Evolutionary conservation across 1,140 invertebrate genomes (phyloP).

Genomic region (Leptoteleia sp.): DNA sequence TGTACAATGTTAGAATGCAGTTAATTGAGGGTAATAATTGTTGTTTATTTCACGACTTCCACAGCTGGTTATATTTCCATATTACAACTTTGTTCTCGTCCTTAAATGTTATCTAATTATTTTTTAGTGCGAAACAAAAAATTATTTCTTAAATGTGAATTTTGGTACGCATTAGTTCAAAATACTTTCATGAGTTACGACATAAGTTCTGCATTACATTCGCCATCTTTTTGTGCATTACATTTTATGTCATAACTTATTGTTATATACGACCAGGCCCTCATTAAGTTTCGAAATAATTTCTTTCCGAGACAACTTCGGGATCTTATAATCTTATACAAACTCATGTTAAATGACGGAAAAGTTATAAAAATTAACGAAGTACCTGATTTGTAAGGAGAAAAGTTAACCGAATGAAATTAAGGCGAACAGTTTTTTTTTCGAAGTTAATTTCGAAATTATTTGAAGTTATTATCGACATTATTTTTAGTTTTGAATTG

Average conservation of each 20-base stretch:
- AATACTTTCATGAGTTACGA: neutral
- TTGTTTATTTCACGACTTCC: no score
- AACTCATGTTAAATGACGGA: constrained; percentile 20
- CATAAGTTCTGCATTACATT: neutral
- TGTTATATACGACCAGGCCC: neutral
- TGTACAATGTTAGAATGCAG: no score
- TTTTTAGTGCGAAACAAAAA: no score
- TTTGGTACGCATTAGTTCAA: neutral
- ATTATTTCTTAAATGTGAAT: no score
- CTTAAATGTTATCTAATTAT: no score
- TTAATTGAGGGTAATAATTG: no score
- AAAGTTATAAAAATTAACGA: constrained; percentile 28
- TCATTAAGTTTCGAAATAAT: constrained; percentile 34
- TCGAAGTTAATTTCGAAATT: neutral
- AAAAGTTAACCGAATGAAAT: constrained; percentile 5
- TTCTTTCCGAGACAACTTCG: constrained; percentile 17
- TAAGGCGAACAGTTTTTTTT: neutral
- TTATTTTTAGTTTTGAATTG: no score
- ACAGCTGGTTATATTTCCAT: no score
- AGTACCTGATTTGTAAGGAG: constrained; percentile 3
- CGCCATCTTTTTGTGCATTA: neutral
- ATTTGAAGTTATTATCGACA: neutral
- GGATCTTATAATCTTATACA: constrained; percentile 11
- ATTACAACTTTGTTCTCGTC: no score
- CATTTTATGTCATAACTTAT: constrained; percentile 18